A percentile compares a stretch with the other conserved stretches of the same genome.
Evolutionary conservation across 2,797 vertebrate genomes (phyloP).

Genomic region (Pantherophis alleghaniensis): DNA sequence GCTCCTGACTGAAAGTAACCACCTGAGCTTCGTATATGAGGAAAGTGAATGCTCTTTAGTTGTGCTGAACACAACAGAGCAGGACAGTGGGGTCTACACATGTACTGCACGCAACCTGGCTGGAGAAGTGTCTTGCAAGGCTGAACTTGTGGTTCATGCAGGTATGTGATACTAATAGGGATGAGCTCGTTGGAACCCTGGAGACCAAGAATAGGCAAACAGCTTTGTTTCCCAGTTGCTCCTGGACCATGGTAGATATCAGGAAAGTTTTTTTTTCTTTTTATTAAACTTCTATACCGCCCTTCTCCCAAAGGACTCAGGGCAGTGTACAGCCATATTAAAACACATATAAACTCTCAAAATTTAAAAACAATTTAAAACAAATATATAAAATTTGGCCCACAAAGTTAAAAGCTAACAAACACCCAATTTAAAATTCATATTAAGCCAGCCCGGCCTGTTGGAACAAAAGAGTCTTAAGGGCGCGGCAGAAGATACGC

Average conservation of each 20-base stretch:
- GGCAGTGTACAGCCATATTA: too few species aligned
- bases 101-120: slow-evolving; percentile 91
- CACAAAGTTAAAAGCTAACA: too few species aligned
- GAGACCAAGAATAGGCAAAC: neutral
- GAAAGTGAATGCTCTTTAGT: slow-evolving; percentile 95
- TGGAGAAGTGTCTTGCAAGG: slow-evolving; percentile 94
- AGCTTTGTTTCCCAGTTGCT: neutral
- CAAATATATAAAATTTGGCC: too few species aligned
- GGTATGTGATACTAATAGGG: slow-evolving; percentile 68
- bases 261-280: neutral
- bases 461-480: too few species aligned
- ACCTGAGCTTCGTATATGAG: slow-evolving; percentile 93
- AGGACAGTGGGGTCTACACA: slow-evolving; percentile 92
- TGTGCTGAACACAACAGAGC: slow-evolving; percentile 80
- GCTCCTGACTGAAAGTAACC: slow-evolving; percentile 89
- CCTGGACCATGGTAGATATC: neutral
- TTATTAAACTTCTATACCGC: too few species aligned
- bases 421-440: too few species aligned
- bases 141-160: slow-evolving; percentile 86
- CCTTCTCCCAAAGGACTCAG: too few species aligned
- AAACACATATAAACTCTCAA: too few species aligned
- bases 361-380: too few species aligned
- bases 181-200: neutral
- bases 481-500: too few species aligned
- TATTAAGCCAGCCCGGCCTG: too few species aligned